Percentiles rank a stretch among this genome's conserved stretches.
Evolutionary conservation across 2,888 invertebrate species (phyloP).

Genomic region (Zygothrica quintamaculata): DNA sequence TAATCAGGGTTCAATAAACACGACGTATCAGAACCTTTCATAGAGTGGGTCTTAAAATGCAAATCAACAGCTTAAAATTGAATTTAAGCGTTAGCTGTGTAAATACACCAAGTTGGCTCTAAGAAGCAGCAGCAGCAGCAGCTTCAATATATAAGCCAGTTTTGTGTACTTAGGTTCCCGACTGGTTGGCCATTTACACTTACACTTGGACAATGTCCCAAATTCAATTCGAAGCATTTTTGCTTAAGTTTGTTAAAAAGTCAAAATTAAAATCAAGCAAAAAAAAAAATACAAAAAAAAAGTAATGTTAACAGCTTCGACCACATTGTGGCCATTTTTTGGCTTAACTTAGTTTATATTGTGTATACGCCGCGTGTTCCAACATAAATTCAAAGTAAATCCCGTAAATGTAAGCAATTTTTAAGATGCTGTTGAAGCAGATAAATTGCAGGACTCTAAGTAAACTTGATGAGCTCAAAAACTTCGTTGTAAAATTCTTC

Average conservation of each 20-base stretch:
- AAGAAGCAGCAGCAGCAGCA: too few relatives aligned
- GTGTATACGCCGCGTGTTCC: conserved; percentile 54
- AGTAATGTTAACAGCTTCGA: conserved; percentile 45
- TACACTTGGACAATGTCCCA: conserved; percentile 57
- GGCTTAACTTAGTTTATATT: conserved; percentile 57
- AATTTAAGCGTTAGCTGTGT: conserved; percentile 70
- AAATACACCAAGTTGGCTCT: conserved; percentile 58
- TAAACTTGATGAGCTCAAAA: conserved; percentile 70
- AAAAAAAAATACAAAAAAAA: conserved; percentile 47
- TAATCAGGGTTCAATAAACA: conserved; percentile 78
- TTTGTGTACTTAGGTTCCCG: conserved; percentile 70
- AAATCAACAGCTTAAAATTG: conserved; percentile 81
- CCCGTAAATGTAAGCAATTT: conserved; percentile 40
- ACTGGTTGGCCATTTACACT: conserved; percentile 65
- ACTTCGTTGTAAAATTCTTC: conserved; percentile 61
- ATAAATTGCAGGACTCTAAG: conserved; percentile 74
- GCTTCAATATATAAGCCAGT: conserved; percentile 4
- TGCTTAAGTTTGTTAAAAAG: conserved; percentile 78
- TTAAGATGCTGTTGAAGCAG: conserved; percentile 28
- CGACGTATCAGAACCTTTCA: conserved; percentile 21
- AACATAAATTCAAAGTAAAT: conserved; percentile 45
- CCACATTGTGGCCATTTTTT: conserved; percentile 58
- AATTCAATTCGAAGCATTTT: conserved; percentile 75
- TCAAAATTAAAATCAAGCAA: conserved; percentile 74
- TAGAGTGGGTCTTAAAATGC: conserved; percentile 61